Conservation (phyloP, 1,140 invertebrate genomes). For the Chlorops oryzae region DNA sequence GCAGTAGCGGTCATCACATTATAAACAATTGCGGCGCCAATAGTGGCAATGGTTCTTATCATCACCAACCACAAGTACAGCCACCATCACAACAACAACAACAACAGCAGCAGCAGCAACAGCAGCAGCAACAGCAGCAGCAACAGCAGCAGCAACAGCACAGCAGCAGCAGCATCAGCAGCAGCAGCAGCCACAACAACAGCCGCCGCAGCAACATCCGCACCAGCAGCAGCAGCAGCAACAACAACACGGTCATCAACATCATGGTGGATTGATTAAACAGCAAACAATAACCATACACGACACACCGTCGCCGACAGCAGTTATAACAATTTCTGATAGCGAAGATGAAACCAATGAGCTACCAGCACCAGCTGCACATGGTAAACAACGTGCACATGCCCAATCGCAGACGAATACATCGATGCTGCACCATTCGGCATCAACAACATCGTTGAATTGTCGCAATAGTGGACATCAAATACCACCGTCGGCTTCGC, state of each 20-base stretch:
- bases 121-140: background rate
- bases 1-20: constrained; percentile 26
- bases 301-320: constrained; percentile 88
- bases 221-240: constrained; percentile 11
- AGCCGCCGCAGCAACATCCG: constrained; percentile 11
- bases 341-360: constrained; percentile 79
- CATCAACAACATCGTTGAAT: constrained; percentile 23
- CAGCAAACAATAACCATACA: constrained; percentile 75
- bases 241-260: constrained; percentile 20
- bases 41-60: constrained; percentile 10
- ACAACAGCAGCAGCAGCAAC: constrained; percentile 6
- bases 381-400: constrained; percentile 39
- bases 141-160: background rate
- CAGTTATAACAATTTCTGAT: constrained; percentile 94
- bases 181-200: constrained; percentile 19
- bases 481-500: too few species aligned
- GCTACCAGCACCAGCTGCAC: constrained; percentile 37
- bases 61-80: background rate
- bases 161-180: background rate
- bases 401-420: constrained; percentile 51
- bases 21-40: constrained; percentile 25
- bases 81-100: background rate
- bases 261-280: constrained; percentile 35
- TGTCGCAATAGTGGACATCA: constrained; percentile 27
- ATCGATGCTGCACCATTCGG: constrained; percentile 28